phyloP scores from a whole-genome alignment of 2,888 invertebrate genomes.

The Pasiphila rectangulata region DNA sequence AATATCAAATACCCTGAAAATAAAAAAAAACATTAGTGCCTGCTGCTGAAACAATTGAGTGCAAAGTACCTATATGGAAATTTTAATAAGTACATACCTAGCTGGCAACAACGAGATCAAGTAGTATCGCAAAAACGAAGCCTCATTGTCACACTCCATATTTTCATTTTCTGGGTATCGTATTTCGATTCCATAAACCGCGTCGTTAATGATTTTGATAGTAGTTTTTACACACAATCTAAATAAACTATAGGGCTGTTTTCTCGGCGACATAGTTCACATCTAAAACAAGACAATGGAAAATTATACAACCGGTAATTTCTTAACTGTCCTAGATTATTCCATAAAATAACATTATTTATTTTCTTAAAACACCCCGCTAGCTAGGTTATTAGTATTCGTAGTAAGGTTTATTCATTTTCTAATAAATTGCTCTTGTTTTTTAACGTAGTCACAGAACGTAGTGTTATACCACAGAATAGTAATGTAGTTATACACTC shows the following conservation, averaged over 20 bases:
- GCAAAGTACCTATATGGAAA: too few species aligned
- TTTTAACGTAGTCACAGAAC: too few species aligned
- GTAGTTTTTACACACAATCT: slow-evolving; percentile 65
- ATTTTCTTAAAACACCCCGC: too few species aligned
- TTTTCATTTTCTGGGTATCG: slow-evolving; percentile 60
- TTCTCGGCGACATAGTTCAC: slow-evolving; percentile 65
- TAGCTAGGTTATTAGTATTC: too few species aligned
- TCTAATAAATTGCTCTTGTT: too few species aligned
- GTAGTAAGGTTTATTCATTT: too few species aligned
- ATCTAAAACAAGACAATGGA: not conserved
- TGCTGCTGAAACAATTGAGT: too few species aligned
- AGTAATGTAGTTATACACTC: too few species aligned
- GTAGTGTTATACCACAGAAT: too few species aligned
- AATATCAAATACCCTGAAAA: slow-evolving; percentile 77
- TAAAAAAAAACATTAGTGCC: slow-evolving; percentile 23
- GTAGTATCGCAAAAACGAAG: slow-evolving; percentile 56
- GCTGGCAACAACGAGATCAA: slow-evolving; percentile 66
- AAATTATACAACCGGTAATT: not conserved
- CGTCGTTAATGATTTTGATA: slow-evolving; percentile 66
- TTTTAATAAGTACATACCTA: too few species aligned
- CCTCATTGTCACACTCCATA: slow-evolving; percentile 59
- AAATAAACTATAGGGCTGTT: slow-evolving; percentile 68
- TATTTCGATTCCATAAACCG: slow-evolving; percentile 63
- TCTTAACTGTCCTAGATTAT: not conserved
- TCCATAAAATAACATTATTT: slow-evolving; percentile 6